Evolutionary conservation across 2,797 vertebrate genomes (phyloP).

Genomic region (Helicolenus hilgendorfi): DNA sequence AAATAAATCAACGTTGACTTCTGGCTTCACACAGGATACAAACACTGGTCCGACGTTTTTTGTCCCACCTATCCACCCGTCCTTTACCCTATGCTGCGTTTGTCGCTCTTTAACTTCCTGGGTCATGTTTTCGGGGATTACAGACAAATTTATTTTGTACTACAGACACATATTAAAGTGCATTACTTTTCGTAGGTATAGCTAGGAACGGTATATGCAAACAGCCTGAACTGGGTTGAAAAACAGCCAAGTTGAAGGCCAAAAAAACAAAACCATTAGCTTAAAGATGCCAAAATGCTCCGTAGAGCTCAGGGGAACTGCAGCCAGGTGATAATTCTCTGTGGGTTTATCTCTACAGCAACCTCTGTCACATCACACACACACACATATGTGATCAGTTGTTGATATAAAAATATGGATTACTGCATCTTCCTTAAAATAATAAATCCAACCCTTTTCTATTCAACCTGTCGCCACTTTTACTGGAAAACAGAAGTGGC

Average conservation of each 20-base stretch:
- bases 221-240: too few species aligned
- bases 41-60: too few species aligned
- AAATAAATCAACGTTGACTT: too few species aligned
- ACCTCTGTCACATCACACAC: neutral
- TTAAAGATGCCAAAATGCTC: neutral
- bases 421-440: neutral
- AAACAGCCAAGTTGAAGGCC: neutral
- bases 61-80: too few species aligned
- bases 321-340: neutral
- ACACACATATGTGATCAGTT: neutral
- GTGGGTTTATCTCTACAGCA: neutral
- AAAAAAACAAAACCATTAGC: neutral
- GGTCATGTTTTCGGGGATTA: too few species aligned
- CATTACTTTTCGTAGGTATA: too few species aligned
- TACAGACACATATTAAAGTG: too few species aligned
- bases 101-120: too few species aligned
- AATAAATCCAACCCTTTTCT: neutral
- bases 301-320: neutral
- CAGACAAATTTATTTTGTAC: too few species aligned
- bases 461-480: constrained; percentile 13
- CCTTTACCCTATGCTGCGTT: too few species aligned
- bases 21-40: too few species aligned
- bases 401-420: neutral
- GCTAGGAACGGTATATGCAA: too few species aligned
- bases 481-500: neutral